Evolutionary conservation across 1,140 invertebrate genomes (phyloP).

Genomic region (Drosophila ercepeae): DNA sequence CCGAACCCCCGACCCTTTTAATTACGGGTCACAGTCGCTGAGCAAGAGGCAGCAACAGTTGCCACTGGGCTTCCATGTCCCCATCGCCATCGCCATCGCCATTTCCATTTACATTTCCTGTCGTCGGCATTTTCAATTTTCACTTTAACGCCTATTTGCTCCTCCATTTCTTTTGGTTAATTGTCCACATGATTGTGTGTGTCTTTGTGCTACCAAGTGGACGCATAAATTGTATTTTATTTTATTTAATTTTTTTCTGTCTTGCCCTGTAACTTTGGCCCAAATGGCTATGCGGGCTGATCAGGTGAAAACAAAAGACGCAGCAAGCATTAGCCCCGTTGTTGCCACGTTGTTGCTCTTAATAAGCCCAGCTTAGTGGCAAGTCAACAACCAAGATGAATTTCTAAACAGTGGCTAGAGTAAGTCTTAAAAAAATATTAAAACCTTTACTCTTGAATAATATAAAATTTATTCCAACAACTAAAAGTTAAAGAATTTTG

Average conservation of each 20-base stretch:
- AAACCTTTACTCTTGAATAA: neutral
- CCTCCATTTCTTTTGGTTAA: slow-evolving; percentile 65
- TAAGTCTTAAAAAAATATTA: too few relatives aligned
- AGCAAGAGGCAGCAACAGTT: slow-evolving; percentile 48
- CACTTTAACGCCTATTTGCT: slow-evolving; percentile 76
- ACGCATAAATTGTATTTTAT: slow-evolving; percentile 76
- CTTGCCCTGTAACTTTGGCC: slow-evolving; percentile 54
- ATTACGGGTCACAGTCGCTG: slow-evolving; percentile 75
- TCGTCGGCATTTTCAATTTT: slow-evolving; percentile 67
- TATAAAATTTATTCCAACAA: neutral
- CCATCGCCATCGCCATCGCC: slow-evolving; percentile 40
- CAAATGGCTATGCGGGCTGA: slow-evolving; percentile 75
- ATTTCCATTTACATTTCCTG: slow-evolving; percentile 71
- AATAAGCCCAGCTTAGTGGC: slow-evolving; percentile 12
- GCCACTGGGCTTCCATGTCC: slow-evolving; percentile 19
- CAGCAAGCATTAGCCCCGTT: slow-evolving; percentile 42
- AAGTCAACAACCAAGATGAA: slow-evolving; percentile 11
- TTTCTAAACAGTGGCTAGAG: neutral
- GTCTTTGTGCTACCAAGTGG: slow-evolving; percentile 58
- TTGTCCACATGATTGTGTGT: slow-evolving; percentile 39
- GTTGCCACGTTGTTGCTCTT: slow-evolving; percentile 41
- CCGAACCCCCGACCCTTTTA: slow-evolving; percentile 44
- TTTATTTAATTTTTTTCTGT: slow-evolving; percentile 45
- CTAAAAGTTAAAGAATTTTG: neutral
- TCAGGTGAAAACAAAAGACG: slow-evolving; percentile 72